Base-by-base conservation (phyloP, 2,113 vertebrate species). In the Mesembrinibis cayennensis region DNA sequence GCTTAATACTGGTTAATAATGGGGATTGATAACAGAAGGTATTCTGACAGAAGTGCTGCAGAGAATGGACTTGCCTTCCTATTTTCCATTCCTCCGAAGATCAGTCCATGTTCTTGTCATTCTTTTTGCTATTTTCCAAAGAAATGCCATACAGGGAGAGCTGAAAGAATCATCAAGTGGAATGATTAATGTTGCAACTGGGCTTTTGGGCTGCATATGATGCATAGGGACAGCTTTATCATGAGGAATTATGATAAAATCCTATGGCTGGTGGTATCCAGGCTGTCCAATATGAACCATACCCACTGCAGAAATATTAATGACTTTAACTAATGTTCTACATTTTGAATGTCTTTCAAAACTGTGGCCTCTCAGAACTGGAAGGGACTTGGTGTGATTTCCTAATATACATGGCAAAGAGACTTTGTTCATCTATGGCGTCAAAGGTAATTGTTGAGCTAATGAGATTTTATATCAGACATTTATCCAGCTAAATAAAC, bases 381-480 rank as follows among this genome's bases (percentile, higher is more conserved):
- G 49, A 93, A 91, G 34, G 3, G 34, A 73, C 44, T 92, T 61
- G 36, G 21, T 89, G 36, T 52, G 38, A 93, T 78, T 97, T 96
- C 47, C 69, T 93, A 96, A 97, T 94, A 95, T 92, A 88, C 66
- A 87, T 27, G 40, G 81, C 47, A 92, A 93, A 93, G 61, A 94
- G 74, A 80, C 29, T 87, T 82, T 70, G 47, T 89, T 95, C 67
- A 72, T 95, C 71, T 62, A 1, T 50, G 10, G 89, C 94, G 87
- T 90, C 87, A 93, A 94, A 93, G 93, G 82, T 87, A 96, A 95
- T 95, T 88, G 63, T 93, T 91, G 40, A 45, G 59, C 90, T 97
- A 97, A 96, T 88, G 84, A 96, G 91, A 93, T 95, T 97, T 97
- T 93, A 56, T 74, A 95, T 84, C 62, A 96, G 84, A 87, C 87